A percentile compares a stretch with the other conserved stretches of the same genome.
These are phyloP conservation scores for Mormoops blainvillei DNA, from an alignment of 2,113 vertebrate species.

Conservation along the genomic window DNA sequence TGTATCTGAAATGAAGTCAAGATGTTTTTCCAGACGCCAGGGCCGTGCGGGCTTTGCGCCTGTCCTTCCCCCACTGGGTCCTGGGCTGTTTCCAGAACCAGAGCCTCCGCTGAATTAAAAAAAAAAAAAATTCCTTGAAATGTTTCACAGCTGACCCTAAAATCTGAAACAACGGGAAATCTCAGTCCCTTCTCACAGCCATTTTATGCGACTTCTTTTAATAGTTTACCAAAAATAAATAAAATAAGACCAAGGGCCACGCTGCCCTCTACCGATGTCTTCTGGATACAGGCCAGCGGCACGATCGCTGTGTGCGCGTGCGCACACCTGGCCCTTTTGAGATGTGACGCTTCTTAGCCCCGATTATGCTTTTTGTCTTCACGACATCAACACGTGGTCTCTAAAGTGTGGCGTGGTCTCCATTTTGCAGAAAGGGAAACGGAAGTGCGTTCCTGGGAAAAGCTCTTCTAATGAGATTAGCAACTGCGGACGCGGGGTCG, in stretches of 20 bases:
- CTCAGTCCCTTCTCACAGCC: background rate
- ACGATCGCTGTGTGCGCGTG: fast-evolving
- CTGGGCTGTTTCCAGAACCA: background rate
- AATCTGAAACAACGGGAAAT: background rate
- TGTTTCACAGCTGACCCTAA: background rate
- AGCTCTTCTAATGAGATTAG: background rate
- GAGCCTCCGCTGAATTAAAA: background rate
- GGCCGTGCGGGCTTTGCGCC: background rate
- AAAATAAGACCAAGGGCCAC: background rate
- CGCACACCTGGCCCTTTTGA: background rate
- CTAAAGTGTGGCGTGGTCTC: background rate
- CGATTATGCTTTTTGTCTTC: background rate
- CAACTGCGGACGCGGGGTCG: fast-evolving
- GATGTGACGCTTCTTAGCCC: background rate
- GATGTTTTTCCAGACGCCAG: conserved; percentile 6
- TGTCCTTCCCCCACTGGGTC: background rate
- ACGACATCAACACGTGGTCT: background rate
- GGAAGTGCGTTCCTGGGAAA: background rate
- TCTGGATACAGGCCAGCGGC: background rate
- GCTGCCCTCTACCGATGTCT: background rate
- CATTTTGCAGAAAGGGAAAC: background rate
- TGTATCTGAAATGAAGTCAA: conserved; percentile 32
- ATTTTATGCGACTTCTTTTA: background rate
- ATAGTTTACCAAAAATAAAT: background rate
- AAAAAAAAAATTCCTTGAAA: background rate